Evolutionary conservation across 1,140 invertebrate species (phyloP).

Genomic region (Cotesia vestalis): DNA sequence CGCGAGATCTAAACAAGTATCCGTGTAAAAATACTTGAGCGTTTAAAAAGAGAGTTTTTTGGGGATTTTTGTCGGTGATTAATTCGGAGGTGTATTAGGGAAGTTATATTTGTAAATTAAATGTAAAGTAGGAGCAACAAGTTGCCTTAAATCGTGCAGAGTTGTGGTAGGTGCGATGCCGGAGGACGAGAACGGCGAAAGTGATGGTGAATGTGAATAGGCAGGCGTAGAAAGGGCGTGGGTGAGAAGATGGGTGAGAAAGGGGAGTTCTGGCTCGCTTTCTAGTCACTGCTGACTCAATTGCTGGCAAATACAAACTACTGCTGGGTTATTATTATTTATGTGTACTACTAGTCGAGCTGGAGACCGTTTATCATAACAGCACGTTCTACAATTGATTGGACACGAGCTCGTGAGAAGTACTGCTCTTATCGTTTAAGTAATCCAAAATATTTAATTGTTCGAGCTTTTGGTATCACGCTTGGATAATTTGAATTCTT

Average conservation of each 20-base stretch:
- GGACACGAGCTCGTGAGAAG: conserved; percentile 1
- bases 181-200: conserved; percentile 12
- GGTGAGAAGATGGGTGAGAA: conserved; percentile 22
- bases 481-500: neutral
- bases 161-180: conserved; percentile 32
- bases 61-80: too few relatives aligned
- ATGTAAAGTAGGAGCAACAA: conserved; percentile 46
- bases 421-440: conserved; percentile 1
- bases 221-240: conserved; percentile 41
- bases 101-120: conserved; percentile 32
- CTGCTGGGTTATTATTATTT: too few relatives aligned
- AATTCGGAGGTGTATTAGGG: neutral
- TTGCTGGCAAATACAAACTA: neutral
- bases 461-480: neutral
- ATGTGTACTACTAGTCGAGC: neutral
- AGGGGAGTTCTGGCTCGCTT: conserved; percentile 11
- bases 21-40: conserved; percentile 27
- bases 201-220: conserved; percentile 34
- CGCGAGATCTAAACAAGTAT: conserved; percentile 26
- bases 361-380: conserved; percentile 37
- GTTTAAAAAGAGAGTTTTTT: too few relatives aligned
- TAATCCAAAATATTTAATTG: neutral
- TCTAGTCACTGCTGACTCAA: conserved; percentile 23
- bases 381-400: conserved; percentile 13
- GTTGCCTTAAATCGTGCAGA: conserved; percentile 44